A percentile compares a stretch with the other conserved stretches of the same genome.
Conservation (phyloP, 2,888 invertebrate species). For the Cosmopolites sordidus region DNA sequence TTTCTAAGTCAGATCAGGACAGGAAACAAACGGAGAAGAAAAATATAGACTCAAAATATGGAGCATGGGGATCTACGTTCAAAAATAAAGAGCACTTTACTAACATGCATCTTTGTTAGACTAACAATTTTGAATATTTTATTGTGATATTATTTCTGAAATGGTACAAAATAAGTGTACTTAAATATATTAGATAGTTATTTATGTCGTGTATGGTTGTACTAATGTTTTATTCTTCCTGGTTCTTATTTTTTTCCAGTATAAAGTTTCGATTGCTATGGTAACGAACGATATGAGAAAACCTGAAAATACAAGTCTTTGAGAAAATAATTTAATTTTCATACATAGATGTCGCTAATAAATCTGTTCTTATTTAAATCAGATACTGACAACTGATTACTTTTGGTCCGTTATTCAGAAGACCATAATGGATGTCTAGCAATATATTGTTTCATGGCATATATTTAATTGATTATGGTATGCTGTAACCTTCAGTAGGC, state of each 20-base stretch:
- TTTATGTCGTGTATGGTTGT: conserved; percentile 52
- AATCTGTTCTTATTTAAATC: too few relatives aligned
- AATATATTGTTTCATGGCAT: too few relatives aligned
- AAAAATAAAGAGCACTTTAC: conserved; percentile 71
- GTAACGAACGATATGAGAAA: conserved; percentile 49
- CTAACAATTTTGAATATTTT: background rate
- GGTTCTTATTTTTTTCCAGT: conserved; percentile 44
- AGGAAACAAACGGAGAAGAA: conserved; percentile 35
- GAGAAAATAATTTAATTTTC: too few relatives aligned
- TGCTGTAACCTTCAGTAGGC: too few relatives aligned
- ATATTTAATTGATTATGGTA: too few relatives aligned
- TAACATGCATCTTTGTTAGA: conserved; percentile 62
- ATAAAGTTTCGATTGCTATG: conserved; percentile 51
- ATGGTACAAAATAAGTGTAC: background rate
- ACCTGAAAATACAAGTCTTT: conserved; percentile 52
- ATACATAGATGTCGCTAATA: too few relatives aligned
- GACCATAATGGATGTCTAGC: too few relatives aligned
- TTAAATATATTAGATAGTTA: conserved; percentile 24
- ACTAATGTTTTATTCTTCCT: conserved; percentile 49
- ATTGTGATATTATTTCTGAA: conserved; percentile 2
- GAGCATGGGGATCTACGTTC: conserved; percentile 69
- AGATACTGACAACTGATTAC: too few relatives aligned
- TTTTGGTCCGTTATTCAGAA: too few relatives aligned
- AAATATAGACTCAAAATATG: conserved; percentile 48
- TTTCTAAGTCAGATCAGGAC: conserved; percentile 40